Conservation (phyloP, 2,888 invertebrate species). For the Polyommatus icarus region DNA sequence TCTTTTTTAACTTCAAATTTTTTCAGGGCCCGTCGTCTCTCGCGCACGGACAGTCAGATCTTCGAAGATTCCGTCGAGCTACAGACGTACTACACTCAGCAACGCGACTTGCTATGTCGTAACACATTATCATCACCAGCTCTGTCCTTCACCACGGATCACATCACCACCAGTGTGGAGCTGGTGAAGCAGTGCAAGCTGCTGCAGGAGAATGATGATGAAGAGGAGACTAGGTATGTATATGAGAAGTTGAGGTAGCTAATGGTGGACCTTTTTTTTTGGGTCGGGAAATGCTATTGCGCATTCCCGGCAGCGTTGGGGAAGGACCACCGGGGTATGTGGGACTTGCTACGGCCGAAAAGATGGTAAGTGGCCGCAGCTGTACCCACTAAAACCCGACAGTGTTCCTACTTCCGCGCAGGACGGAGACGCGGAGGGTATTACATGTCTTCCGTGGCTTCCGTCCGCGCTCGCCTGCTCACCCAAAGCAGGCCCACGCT, state of each 20-base stretch:
- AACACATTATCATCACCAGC: constrained; percentile 93
- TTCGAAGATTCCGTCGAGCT: constrained; percentile 98
- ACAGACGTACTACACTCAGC: constrained; percentile 93
- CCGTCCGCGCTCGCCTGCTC: too few species aligned
- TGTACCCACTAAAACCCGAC: too few species aligned
- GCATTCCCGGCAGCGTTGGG: too few species aligned
- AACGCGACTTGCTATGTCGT: constrained; percentile 86
- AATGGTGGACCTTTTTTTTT: too few species aligned
- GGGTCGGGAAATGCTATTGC: too few species aligned
- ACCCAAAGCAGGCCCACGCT: too few species aligned
- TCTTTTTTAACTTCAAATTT: not conserved
- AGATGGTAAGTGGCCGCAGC: too few species aligned
- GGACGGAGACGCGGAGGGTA: too few species aligned
- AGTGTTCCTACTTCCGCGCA: too few species aligned
- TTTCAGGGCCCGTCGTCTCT: constrained; percentile 88
- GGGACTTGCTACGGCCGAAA: too few species aligned
- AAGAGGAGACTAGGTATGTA: constrained; percentile 82
- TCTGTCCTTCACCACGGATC: constrained; percentile 87
- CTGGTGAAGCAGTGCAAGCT: constrained; percentile 82
- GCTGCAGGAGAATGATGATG: constrained; percentile 72
- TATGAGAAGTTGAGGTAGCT: not conserved
- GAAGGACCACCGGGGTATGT: too few species aligned
- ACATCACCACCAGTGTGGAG: constrained; percentile 88
- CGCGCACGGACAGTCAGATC: constrained; percentile 95
- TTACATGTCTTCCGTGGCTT: too few species aligned